A percentile compares a stretch with the other conserved stretches of the same genome.
Evolutionary conservation across 2,797 vertebrate genomes (phyloP).

Genomic region (Vespertilio murinus): DNA sequence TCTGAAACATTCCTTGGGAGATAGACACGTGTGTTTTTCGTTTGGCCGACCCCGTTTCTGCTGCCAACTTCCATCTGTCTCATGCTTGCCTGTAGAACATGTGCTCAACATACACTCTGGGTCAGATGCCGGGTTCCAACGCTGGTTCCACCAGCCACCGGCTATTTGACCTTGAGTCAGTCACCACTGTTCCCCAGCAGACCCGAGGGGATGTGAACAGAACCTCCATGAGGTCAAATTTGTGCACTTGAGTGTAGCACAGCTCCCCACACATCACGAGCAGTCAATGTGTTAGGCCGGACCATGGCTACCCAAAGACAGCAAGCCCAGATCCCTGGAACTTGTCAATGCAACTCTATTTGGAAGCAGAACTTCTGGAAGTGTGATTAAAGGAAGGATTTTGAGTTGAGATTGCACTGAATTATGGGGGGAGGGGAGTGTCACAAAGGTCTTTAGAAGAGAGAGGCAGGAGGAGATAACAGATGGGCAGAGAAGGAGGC

Average conservation of each 20-base stretch:
- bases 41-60: background rate
- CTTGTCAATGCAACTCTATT: background rate
- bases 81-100: fast-evolving
- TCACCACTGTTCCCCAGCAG: background rate
- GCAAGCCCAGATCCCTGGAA: background rate
- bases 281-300: fast-evolving
- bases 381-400: background rate
- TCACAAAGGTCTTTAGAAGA: background rate
- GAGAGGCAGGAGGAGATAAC: background rate
- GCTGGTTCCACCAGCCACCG: too few relatives aligned
- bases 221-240: background rate
- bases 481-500: background rate
- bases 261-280: background rate
- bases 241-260: fast-evolving
- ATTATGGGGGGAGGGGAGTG: fast-evolving
- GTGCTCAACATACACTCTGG: fast-evolving
- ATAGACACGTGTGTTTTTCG: fast-evolving
- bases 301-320: fast-evolving
- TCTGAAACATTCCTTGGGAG: fast-evolving
- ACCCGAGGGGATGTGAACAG: background rate
- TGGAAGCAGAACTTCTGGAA: background rate
- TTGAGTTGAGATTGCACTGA: background rate
- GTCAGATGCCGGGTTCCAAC: fast-evolving
- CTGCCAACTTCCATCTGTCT: background rate
- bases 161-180: background rate